A percentile compares a stretch with the other conserved stretches of the same genome.
phyloP scores from a whole-genome alignment of 1,140 invertebrate species.

The Drosophila santomea region DNA sequence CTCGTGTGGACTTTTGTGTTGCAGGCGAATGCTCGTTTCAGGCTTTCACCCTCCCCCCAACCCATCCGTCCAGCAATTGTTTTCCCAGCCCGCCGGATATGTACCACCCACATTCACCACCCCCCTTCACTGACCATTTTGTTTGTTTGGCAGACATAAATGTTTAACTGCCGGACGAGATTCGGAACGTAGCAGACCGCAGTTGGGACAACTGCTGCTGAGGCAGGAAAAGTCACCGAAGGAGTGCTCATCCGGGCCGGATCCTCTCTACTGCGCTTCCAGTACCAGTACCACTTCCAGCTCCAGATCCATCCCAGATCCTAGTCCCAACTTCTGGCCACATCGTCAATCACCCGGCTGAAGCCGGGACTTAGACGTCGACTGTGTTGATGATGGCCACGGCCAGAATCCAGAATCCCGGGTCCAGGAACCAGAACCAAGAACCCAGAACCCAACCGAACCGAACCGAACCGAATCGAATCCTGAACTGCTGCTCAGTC shows the following conservation, averaged over 20 bases:
- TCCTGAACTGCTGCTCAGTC: constrained; percentile 66
- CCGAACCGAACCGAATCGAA: constrained; percentile 28
- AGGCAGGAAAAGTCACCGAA: constrained; percentile 29
- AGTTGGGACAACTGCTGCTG: constrained; percentile 38
- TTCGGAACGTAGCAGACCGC: constrained; percentile 13
- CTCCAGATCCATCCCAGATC: background rate
- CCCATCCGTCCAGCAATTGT: constrained; percentile 43
- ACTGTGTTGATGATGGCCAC: constrained; percentile 45
- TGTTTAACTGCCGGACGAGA: constrained; percentile 62
- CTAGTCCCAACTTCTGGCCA: constrained; percentile 17
- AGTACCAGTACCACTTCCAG: background rate
- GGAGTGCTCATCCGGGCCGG: background rate
- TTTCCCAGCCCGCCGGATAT: constrained; percentile 27
- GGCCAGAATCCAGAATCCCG: no score
- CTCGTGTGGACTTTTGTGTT: constrained; percentile 52
- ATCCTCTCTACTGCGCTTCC: constrained; percentile 6
- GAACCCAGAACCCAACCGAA: no score
- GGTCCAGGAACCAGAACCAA: no score
- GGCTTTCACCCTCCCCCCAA: constrained; percentile 12
- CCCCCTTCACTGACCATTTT: constrained; percentile 28
- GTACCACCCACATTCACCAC: background rate
- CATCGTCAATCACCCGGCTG: constrained; percentile 70
- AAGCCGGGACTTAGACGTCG: constrained; percentile 22
- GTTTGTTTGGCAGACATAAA: constrained; percentile 75
- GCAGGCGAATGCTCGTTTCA: constrained; percentile 48